These are phyloP conservation scores for Nemopilema nomurai DNA, from an alignment of 30 jellyfish, hydroid and myxozoan genomes.

Conservation along the genomic window DNA sequence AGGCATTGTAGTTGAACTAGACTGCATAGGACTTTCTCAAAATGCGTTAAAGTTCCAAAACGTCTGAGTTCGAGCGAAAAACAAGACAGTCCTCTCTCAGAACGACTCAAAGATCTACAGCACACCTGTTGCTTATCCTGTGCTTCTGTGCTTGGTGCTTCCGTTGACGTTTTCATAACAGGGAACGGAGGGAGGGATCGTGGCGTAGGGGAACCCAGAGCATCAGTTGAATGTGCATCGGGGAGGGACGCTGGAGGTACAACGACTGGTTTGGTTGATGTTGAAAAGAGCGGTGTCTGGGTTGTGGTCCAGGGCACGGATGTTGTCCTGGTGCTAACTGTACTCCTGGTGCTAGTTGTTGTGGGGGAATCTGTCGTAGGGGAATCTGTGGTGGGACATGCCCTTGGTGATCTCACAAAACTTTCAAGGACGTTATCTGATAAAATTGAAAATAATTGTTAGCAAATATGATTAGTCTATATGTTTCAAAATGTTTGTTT, in stretches of 20 bases:
- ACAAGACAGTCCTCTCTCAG: no score
- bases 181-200: background rate
- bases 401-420: slow-evolving; percentile 10
- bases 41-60: no score
- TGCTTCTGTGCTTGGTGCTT: background rate
- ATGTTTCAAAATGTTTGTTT: background rate
- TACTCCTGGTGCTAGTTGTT: background rate
- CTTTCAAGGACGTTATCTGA: slow-evolving; percentile 2
- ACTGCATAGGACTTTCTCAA: no score
- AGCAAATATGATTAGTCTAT: background rate
- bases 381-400: slow-evolving; percentile 5
- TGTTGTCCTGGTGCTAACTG: background rate
- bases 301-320: background rate
- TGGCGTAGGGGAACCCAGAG: background rate
- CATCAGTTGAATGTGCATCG: background rate
- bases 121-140: background rate
- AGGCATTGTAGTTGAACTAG: no score
- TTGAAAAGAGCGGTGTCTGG: background rate
- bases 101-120: background rate
- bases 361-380: background rate
- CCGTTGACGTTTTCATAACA: background rate
- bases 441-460: background rate
- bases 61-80: no score
- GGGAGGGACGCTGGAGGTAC: slow-evolving; percentile 27
- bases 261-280: background rate